Evolutionary conservation across 2,797 vertebrate species (phyloP).

Genomic region (Smutsia temminckii): DNA sequence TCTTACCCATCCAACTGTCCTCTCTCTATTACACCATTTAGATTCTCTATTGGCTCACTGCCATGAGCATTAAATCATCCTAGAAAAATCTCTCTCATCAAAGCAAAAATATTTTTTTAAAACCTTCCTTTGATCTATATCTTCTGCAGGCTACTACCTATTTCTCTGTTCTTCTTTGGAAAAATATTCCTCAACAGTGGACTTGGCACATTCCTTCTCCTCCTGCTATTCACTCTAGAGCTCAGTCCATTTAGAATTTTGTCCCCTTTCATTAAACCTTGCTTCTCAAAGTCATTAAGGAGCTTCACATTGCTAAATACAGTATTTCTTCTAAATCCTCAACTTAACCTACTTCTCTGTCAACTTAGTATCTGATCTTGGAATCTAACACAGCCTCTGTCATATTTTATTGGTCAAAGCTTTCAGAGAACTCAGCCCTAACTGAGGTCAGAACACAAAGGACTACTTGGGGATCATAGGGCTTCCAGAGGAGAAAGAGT

Average conservation of each 20-base stretch:
- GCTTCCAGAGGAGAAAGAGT: background rate
- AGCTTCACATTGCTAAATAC: background rate
- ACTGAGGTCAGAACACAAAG: background rate
- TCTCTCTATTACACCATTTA: background rate
- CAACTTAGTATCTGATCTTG: background rate
- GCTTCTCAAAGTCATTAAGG: background rate
- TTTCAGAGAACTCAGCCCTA: background rate
- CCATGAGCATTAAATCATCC: background rate
- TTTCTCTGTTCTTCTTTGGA: background rate
- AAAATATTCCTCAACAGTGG: background rate
- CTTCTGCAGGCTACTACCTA: background rate
- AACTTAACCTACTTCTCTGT: background rate
- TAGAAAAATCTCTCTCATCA: background rate
- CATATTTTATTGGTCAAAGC: background rate
- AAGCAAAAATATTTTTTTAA: background rate
- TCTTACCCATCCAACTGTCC: background rate
- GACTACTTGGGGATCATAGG: background rate
- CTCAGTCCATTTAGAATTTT: background rate
- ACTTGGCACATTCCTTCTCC: background rate
- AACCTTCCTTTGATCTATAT: background rate
- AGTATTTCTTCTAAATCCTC: background rate
- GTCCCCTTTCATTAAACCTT: background rate
- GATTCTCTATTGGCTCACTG: background rate
- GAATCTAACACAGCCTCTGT: background rate
- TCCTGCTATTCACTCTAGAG: background rate